A percentile compares a stretch with the other conserved stretches of the same genome.
phyloP scores from a whole-genome alignment of 2,888 invertebrate genomes.

The Smittia sp. region DNA sequence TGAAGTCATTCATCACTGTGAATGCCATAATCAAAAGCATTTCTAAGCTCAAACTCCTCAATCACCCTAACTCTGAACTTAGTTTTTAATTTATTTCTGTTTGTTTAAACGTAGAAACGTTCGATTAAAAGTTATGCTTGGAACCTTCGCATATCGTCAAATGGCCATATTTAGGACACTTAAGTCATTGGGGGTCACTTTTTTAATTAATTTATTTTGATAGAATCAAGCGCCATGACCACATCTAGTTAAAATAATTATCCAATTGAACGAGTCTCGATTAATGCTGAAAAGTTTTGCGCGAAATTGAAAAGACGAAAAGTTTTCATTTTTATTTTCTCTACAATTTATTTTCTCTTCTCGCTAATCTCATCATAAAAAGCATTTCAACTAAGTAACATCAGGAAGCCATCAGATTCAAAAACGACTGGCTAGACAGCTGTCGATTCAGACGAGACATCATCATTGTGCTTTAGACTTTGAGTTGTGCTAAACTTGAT shows the following conservation, averaged over 20 bases:
- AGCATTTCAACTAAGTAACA: background rate
- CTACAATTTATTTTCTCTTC: background rate
- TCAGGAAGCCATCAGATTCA: background rate
- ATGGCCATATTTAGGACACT: slow-evolving; percentile 35
- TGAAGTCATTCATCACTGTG: background rate
- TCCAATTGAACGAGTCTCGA: background rate
- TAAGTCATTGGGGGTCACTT: background rate
- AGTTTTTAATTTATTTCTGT: slow-evolving; percentile 5
- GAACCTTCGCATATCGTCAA: slow-evolving; percentile 35
- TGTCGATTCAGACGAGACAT: too few relatives aligned
- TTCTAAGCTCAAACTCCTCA: slow-evolving; percentile 2
- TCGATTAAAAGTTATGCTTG: background rate
- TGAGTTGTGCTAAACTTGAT: too few relatives aligned
- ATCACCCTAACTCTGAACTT: background rate
- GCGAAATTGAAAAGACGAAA: background rate
- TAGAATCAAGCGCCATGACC: background rate
- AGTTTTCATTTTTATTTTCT: background rate
- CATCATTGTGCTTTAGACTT: too few relatives aligned
- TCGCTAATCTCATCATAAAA: background rate
- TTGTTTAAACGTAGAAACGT: background rate
- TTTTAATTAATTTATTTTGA: slow-evolving; percentile 2
- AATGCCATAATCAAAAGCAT: background rate
- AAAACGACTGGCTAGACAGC: too few relatives aligned
- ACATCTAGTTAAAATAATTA: slow-evolving; percentile 2
- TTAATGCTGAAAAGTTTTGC: background rate